Evolutionary conservation across 1,140 invertebrate genomes (phyloP), one percentile per base, ranked within the genome.

Genomic region (Micrasema longulum): DNA sequence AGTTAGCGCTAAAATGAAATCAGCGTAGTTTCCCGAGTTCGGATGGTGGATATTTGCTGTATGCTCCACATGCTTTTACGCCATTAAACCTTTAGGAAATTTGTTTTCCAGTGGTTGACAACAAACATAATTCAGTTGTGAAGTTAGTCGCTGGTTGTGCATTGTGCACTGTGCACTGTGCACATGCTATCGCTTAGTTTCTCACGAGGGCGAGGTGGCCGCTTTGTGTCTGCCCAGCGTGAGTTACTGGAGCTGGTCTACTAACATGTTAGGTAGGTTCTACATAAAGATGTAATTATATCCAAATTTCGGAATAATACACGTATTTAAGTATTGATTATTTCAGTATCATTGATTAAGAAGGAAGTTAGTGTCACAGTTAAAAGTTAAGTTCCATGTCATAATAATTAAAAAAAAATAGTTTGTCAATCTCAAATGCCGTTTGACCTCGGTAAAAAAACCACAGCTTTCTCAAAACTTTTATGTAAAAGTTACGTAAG

Each of bases 151-250:
- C 41, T 64, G 20, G 60, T 22, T 26, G 53, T 0, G 53, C 14
- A 22, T 20, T 16, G 43, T 31, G 26, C 2, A 7, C 26, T 31
- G 62, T 43, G 38, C 16, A 45, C 43, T 16, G 50, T 62, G 53
- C 72, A 74, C 68, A 74, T 74, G 72, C 36, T 69, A 70, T 65
- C 63, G 62, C 65, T 74, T 70, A 74, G 67, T 74, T 70, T 57
- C 55, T 38, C 55, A 41, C 55, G 35, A 22, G 0, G 26, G n/a
- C 43, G 41, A 12, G 7, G 18, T 16, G 6, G n/a, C 48, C 6
- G 1, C 12, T 10, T 23, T 23, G 3, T 26, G 11, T 26, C 50
- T 23, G 50, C 12, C 50, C 20, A 18, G n/a, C 6, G 14, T 20
- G 45, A 18, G 16, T 48, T 20, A 48, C 6, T 45, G 43, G 43